phyloP scores from a whole-genome alignment of 2,113 vertebrate species.

The Tragulus kanchil region DNA sequence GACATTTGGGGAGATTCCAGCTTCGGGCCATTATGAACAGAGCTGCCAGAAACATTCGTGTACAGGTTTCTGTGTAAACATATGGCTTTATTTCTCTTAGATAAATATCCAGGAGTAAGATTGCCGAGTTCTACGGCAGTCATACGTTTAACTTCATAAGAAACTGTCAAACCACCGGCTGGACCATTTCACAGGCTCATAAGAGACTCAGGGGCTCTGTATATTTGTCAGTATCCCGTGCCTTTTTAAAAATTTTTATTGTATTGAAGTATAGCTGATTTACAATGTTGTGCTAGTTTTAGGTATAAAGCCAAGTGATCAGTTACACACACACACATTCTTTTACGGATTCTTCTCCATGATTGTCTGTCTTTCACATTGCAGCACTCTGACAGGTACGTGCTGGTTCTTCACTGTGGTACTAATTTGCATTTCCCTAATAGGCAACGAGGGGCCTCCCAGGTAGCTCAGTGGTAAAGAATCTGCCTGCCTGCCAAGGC shows the following conservation, averaged over 20 bases:
- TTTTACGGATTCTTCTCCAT: not conserved
- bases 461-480: not conserved
- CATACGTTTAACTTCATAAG: not conserved
- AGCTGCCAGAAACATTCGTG: not conserved
- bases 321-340: not conserved
- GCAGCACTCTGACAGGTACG: not conserved
- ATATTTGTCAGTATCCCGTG: not conserved
- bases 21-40: not conserved
- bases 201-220: not conserved
- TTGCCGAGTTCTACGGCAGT: not conserved
- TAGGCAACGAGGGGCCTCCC: not conserved
- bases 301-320: not conserved
- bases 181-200: fast-evolving
- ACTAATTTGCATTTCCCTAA: not conserved
- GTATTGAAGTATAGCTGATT: not conserved
- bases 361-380: not conserved
- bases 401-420: not conserved
- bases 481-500: not conserved
- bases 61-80: not conserved
- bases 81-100: not conserved
- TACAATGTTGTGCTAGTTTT: not conserved
- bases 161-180: not conserved
- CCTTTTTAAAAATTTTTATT: not conserved
- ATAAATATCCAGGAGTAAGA: not conserved
- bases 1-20: not conserved